Percentiles rank a stretch among this genome's conserved stretches.
These are phyloP conservation scores for Parthenolecanium corni DNA, from an alignment of 2,888 invertebrate species.

Conservation along the genomic window DNA sequence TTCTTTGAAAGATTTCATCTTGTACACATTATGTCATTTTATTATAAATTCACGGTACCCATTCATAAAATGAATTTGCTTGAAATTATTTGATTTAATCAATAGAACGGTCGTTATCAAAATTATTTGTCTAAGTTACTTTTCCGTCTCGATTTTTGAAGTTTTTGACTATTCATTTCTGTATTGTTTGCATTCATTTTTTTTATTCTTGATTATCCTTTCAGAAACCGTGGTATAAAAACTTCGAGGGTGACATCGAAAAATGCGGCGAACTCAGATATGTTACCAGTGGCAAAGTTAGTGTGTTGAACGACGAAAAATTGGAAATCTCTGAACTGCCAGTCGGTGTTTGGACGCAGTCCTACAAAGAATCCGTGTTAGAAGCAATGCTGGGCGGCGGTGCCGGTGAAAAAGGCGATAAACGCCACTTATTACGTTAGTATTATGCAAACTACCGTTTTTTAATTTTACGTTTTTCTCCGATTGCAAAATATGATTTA, in stretches of 20 bases:
- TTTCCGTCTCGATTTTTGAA: no score
- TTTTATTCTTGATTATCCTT: conserved; percentile 11
- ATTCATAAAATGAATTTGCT: no score
- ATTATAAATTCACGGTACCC: no score
- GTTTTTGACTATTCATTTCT: no score
- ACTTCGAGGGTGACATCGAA: conserved; percentile 72
- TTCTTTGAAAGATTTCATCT: no score
- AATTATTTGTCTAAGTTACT: no score
- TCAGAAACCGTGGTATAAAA: conserved; percentile 79
- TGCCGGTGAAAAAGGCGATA: conserved; percentile 35
- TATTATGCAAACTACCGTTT: conserved; percentile 20
- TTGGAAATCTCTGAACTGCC: conserved; percentile 95
- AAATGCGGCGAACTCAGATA: conserved; percentile 60
- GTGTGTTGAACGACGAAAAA: conserved; percentile 62
- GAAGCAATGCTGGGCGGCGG: conserved; percentile 71
- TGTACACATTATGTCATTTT: no score
- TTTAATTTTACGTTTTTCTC: conserved; percentile 15
- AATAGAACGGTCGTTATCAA: no score
- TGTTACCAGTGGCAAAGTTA: conserved; percentile 71
- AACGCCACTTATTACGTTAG: conserved; percentile 41
- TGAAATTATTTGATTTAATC: no score
- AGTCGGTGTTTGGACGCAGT: conserved; percentile 86
- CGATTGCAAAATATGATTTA: no score
- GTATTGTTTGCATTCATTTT: no score
- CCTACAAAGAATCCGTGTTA: conserved; percentile 86